Evolutionary conservation across 2,113 vertebrate species (phyloP), one percentile per base, ranked within the genome.

Genomic region (Callospermophilus lateralis): DNA sequence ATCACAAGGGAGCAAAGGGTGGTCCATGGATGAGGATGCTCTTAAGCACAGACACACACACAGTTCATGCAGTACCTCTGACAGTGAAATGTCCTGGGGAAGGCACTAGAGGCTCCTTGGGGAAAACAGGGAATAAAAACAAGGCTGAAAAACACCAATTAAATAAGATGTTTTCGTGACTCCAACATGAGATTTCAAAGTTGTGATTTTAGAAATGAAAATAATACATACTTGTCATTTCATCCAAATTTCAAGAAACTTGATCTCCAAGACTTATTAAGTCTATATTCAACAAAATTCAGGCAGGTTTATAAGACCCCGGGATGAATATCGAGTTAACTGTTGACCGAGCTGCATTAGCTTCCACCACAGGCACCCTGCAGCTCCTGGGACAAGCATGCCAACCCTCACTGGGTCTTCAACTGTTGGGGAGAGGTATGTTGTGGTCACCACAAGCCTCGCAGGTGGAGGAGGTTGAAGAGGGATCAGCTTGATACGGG

Each of bases 141-240:
- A 70, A 81, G 26, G 16, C 37, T 39, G n/a, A 93, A 65, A 85
- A 68, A 84, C 68, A 77, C 24, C 81, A n/a, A 30, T 45, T 61
- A 78, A 86, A 74, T 37, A 48, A 68, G 51, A 55, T 55, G 26
- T 73, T 94, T 76, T 91, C 13, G 37, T 58, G 73, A 72, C 24
- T 84, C 48, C 51, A 61, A 94, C 55, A 6, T 51, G 58, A 42
- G 37, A 58, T 84, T 48, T 77, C 55, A 72, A 88, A 88, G 61
- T 58, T 89, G 67, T 93, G 55, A n/a, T 85, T 92, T 68, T 76
- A 81, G 70, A 95, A 72, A 78, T 42, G 24, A 81, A 17, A 84
- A 73, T 55, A 22, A 74, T 77, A 67, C 42, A 81, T 84, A 86
- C 24, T 74, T 78, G 30, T 83, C 83, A 78, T 63, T 89, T 67